These are phyloP conservation scores for Merops nubicus DNA, from an alignment of 2,113 vertebrate species.

Conservation along the genomic window DNA sequence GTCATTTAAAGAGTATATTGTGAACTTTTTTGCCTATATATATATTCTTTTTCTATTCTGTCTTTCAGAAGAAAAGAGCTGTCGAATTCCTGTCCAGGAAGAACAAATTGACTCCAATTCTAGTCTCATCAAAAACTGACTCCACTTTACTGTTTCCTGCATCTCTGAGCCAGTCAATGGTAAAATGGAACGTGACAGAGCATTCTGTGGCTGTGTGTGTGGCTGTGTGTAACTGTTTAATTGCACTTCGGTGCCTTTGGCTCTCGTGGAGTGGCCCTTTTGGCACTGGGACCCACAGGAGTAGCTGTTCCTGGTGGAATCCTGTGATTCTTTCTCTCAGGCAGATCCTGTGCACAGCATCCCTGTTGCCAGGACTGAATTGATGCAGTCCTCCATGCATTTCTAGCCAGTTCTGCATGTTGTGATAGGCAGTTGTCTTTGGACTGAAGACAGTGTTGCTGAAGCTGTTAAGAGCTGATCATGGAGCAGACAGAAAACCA, in stretches of 20 bases:
- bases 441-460: neutral
- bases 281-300: neutral
- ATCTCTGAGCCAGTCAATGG: neutral
- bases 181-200: neutral
- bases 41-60: neutral
- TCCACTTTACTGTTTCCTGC: neutral
- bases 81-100: constrained; percentile 75
- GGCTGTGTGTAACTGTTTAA: neutral
- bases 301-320: neutral
- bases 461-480: neutral
- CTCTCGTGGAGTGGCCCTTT: accelerated
- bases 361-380: neutral
- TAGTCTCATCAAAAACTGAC: constrained; percentile 70
- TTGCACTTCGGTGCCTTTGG: neutral
- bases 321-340: accelerated
- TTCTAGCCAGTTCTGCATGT: neutral
- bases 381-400: accelerated
- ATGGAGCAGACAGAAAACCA: neutral
- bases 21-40: neutral
- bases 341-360: no score
- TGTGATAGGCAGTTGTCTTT: neutral
- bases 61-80: constrained; percentile 45
- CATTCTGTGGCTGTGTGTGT: neutral
- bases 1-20: neutral
- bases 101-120: constrained; percentile 61